Base-by-base conservation (phyloP, 2,797 vertebrate species). In the Scolopax bukidnonensis region DNA sequence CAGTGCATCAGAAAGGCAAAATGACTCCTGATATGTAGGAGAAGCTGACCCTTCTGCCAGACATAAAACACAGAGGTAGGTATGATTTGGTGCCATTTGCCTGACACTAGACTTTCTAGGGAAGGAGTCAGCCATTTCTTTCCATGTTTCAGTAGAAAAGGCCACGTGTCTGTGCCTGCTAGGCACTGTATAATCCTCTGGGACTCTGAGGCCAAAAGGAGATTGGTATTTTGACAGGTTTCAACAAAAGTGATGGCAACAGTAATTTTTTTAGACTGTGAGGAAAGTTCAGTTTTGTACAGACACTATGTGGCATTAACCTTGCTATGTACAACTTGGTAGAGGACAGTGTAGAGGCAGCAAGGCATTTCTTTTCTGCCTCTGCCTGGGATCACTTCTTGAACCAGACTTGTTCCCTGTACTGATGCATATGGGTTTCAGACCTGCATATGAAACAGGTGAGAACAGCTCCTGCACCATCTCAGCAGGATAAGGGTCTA, bases 121-220 rank as follows among this genome's bases (percentile, higher is more conserved):
- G 18, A 84, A 9, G 16, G 23, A 56, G 30, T 57, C 16, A 18
- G 5, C 24, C 8, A 7, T 77, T 89, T 87, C 28, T 65, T 78
- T 84, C 56, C 16, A 38, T 0, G 0, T 51, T 82, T 96, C 40
- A 16, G 4, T 12, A 84, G 48, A 80, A 84, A 80, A 25, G 6
- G 25, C 3, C 19, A 21, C 0, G 0, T 21, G 19, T 43, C 61
- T 87, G 8, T 84, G 40, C 19, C 38, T 47, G 3, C 43, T 32
- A 63, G 48, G 8, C 15, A 51, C 11, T 48, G 8, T 65, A 28
- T 33, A 76, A 64, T 78, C 40, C 23, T 77, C 48, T 67, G 47
- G 27, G 30, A 83, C 38, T 25, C 50, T 30, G 25, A 87, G 16
- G 41, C 14, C 32, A 33, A 87, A 59, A 61, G 19, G 17, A 93